phyloP scores from a whole-genome alignment of 2,888 invertebrate genomes.

The Lacanobia wlatinum region DNA sequence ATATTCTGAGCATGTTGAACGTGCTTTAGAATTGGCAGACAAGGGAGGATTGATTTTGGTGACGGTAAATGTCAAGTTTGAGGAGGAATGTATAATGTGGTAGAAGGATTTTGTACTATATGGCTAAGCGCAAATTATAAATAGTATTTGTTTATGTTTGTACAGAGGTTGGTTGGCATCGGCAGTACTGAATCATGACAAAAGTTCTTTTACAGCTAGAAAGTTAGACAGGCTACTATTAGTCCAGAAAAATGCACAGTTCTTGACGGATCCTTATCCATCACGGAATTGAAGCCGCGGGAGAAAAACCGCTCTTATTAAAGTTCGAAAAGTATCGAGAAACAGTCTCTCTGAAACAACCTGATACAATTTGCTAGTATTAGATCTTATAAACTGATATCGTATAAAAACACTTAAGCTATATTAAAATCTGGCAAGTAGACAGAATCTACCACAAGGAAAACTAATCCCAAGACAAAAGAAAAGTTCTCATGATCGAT shows the following conservation, averaged over 20 bases:
- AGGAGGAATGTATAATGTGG: not conserved
- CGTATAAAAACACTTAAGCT: not conserved
- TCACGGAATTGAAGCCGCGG: not conserved
- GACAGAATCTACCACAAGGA: not conserved
- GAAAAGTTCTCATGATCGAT: slow-evolving; percentile 19
- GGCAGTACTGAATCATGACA: too few species aligned
- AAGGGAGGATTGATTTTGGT: slow-evolving; percentile 13
- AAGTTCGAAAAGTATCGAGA: not conserved
- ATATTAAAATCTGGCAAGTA: too few species aligned
- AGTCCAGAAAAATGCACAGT: not conserved
- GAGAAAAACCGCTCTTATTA: too few species aligned
- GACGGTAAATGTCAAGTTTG: slow-evolving; percentile 16
- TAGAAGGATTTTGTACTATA: not conserved
- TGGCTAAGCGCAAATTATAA: not conserved
- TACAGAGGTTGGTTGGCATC: too few species aligned
- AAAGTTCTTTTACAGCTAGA: too few species aligned
- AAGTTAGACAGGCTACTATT: not conserved
- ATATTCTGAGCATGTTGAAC: slow-evolving; percentile 30
- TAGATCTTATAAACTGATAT: not conserved
- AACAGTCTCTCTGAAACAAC: not conserved
- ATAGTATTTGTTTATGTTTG: not conserved
- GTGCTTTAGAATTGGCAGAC: slow-evolving; percentile 12
- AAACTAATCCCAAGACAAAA: slow-evolving; percentile 21
- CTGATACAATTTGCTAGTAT: not conserved
- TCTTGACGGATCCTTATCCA: not conserved